phyloP scores from a whole-genome alignment of 2,888 invertebrate genomes.

The Caenorhabditis sp. region DNA sequence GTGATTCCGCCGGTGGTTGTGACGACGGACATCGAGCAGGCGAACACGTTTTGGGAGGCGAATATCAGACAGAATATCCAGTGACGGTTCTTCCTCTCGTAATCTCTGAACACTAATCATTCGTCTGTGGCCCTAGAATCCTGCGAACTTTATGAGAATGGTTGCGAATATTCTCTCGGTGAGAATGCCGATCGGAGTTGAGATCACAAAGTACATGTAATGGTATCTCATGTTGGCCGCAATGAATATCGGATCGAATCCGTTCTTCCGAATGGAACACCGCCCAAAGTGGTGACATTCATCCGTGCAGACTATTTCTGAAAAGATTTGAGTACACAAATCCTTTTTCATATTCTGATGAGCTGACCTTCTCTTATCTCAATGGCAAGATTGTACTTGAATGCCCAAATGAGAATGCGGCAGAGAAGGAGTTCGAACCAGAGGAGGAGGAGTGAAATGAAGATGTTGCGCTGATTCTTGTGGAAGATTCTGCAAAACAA shows the following conservation, averaged over 20 bases:
- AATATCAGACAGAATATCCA: slow-evolving; percentile 52
- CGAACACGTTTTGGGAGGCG: slow-evolving; percentile 21
- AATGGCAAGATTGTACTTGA: slow-evolving; percentile 43
- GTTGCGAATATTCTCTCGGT: slow-evolving; percentile 54
- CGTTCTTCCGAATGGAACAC: slow-evolving; percentile 19
- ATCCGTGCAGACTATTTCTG: slow-evolving; percentile 29
- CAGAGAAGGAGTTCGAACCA: slow-evolving; percentile 53
- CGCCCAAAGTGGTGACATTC: slow-evolving; percentile 30
- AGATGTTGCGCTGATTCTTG: slow-evolving; percentile 49
- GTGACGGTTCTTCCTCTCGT: slow-evolving; percentile 39
- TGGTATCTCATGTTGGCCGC: slow-evolving; percentile 51
- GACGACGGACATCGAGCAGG: slow-evolving; percentile 22
- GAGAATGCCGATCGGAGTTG: slow-evolving; percentile 40
- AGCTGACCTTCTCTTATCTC: slow-evolving; percentile 14
- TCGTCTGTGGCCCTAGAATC: background rate
- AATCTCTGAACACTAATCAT: slow-evolving; percentile 35
- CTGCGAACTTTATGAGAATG: slow-evolving; percentile 37
- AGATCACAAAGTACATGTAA: slow-evolving; percentile 52
- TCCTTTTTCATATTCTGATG: background rate
- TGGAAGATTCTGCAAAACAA: slow-evolving; percentile 45
- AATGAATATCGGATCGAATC: slow-evolving; percentile 40
- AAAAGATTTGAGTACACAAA: no score
- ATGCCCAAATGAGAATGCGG: slow-evolving; percentile 39
- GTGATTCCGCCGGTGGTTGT: slow-evolving; percentile 38
- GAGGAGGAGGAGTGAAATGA: slow-evolving; percentile 34